Evolutionary conservation across 2,888 invertebrate species (phyloP).

Genomic region (Plagodis pulveraria): DNA sequence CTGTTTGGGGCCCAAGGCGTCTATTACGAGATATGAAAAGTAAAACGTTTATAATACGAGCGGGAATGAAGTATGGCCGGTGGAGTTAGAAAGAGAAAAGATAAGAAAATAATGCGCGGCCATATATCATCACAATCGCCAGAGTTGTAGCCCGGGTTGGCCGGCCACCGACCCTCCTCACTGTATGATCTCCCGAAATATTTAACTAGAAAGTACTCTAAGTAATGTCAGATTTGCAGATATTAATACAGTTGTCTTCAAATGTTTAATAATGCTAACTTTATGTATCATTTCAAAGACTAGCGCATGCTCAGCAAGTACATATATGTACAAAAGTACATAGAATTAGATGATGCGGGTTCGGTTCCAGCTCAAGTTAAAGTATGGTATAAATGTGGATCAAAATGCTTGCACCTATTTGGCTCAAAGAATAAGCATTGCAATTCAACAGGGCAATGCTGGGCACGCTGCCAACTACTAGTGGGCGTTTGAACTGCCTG

Average conservation of each 20-base stretch:
- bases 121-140: constrained; percentile 80
- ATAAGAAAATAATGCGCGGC: constrained; percentile 13
- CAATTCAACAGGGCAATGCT: too few relatives aligned
- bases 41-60: constrained; percentile 80
- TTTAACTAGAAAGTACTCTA: constrained; percentile 5
- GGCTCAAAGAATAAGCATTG: too few relatives aligned
- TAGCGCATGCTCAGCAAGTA: too few relatives aligned
- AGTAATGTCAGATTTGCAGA: constrained; percentile 11
- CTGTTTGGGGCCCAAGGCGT: constrained; percentile 64
- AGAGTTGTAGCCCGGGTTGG: constrained; percentile 69
- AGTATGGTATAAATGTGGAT: too few relatives aligned
- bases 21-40: constrained; percentile 78
- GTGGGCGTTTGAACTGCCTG: too few relatives aligned
- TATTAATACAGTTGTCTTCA: background rate
- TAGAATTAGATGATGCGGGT: too few relatives aligned
- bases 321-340: too few relatives aligned
- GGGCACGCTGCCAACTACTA: too few relatives aligned
- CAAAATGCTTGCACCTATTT: too few relatives aligned
- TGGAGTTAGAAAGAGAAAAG: constrained; percentile 82
- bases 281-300: too few relatives aligned
- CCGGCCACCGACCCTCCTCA: constrained; percentile 79
- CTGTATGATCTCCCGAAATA: constrained; percentile 29
- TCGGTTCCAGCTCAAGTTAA: too few relatives aligned
- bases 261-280: too few relatives aligned
- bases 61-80: constrained; percentile 79